Evolutionary conservation across 2,113 vertebrate species (phyloP).

Genomic region (Sinocyclocheilus maitianheensis): DNA sequence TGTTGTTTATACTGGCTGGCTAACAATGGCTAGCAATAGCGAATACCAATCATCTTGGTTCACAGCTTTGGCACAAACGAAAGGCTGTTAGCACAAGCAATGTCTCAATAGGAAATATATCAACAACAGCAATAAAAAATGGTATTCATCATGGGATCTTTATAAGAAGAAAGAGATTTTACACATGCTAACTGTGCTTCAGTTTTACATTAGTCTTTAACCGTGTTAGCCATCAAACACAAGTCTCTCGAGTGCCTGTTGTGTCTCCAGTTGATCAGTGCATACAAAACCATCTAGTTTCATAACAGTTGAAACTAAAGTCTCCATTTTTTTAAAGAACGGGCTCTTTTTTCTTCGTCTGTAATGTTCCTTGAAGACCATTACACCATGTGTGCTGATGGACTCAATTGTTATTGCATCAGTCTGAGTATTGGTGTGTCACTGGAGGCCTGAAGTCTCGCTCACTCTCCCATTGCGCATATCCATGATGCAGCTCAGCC

Average conservation of each 20-base stretch:
- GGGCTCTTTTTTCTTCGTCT: background rate
- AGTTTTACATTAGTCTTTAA: background rate
- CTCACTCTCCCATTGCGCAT: conserved; percentile 10
- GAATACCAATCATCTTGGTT: background rate
- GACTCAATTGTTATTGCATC: conserved; percentile 48
- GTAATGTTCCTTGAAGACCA: conserved; percentile 31
- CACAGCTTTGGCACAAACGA: background rate
- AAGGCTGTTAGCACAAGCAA: background rate
- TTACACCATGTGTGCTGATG: conserved; percentile 38
- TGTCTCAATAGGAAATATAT: background rate
- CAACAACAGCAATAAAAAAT: background rate
- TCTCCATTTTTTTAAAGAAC: background rate
- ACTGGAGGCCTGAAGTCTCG: conserved; percentile 19
- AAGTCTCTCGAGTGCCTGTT: background rate
- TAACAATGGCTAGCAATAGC: too few relatives aligned
- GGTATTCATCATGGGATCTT: background rate
- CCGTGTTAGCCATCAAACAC: background rate
- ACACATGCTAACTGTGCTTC: background rate
- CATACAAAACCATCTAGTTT: background rate
- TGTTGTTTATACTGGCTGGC: background rate
- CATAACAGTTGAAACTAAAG: conserved; percentile 32
- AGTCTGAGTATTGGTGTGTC: conserved; percentile 4
- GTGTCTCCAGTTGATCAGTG: conserved; percentile 22
- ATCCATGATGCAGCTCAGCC: conserved; percentile 29
- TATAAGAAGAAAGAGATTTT: background rate